Evolutionary conservation across 37 sponge, comb jelly and placozoan species (phyloP).

Genomic region (Corticium candelabrum): DNA sequence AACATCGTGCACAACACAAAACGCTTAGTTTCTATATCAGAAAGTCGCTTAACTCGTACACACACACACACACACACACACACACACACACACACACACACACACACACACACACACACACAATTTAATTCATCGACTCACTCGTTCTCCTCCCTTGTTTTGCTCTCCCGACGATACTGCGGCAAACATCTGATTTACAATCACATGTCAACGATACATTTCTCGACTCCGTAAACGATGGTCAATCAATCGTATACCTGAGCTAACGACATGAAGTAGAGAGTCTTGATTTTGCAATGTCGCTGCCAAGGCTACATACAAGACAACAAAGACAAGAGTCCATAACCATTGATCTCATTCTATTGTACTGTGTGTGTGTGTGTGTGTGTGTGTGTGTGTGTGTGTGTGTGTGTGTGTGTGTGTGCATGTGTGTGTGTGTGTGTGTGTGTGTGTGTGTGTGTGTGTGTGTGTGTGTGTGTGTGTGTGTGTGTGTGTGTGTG

Average conservation of each 20-base stretch:
- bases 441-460: not conserved
- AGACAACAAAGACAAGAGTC: not conserved
- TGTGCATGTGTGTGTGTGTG: not conserved
- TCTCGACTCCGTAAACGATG: no score
- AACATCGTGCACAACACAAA: no score
- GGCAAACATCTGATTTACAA: not conserved
- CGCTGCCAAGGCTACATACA: not conserved
- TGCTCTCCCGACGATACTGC: not conserved
- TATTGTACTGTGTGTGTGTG: no score
- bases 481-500: not conserved
- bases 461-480: not conserved
- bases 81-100: no score
- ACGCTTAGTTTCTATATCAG: no score
- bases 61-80: no score
- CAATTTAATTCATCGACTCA: not conserved
- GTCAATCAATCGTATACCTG: no score
- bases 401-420: conserved; percentile 3
- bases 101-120: no score
- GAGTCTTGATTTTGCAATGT: not conserved
- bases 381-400: no score
- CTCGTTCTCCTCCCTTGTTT: not conserved
- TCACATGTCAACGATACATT: no score
- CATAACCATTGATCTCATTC: not conserved
- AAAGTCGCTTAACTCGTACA: no score
- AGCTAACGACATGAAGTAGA: not conserved